These are phyloP conservation scores for Enteromius paludinosus DNA, from an alignment of 2,797 vertebrate genomes.

Conservation along the genomic window DNA sequence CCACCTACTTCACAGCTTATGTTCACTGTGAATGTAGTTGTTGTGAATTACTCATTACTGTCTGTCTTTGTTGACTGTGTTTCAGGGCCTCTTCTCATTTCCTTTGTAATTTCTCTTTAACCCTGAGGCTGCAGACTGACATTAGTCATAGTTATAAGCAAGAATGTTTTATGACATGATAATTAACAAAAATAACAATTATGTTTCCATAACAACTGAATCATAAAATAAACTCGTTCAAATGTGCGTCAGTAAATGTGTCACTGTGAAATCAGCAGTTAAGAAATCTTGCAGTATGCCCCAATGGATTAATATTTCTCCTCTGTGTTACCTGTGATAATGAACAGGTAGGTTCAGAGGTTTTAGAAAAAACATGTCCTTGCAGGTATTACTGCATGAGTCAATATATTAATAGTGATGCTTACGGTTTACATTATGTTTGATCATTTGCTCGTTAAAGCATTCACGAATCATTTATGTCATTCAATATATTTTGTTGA, in stretches of 20 bases:
- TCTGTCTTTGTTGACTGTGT: not conserved
- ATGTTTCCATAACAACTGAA: conserved; percentile 27
- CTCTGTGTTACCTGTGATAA: conserved; percentile 10
- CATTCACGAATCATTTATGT: too few relatives aligned
- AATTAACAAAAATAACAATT: conserved; percentile 6
- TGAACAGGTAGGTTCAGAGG: not conserved
- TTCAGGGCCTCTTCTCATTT: not conserved
- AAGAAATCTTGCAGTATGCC: not conserved
- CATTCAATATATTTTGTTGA: not conserved
- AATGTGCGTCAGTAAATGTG: not conserved
- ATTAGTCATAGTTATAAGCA: conserved; percentile 28
- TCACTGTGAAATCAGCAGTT: not conserved
- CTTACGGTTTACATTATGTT: not conserved
- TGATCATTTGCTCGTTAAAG: conserved; percentile 9
- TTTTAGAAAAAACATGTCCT: not conserved
- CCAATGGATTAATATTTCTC: not conserved
- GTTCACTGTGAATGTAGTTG: not conserved
- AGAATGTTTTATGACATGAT: conserved; percentile 6
- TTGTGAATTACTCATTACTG: not conserved
- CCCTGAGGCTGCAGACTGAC: conserved; percentile 10
- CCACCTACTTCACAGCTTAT: not conserved
- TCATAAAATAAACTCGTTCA: not conserved
- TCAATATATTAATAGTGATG: not conserved
- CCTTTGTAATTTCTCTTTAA: not conserved
- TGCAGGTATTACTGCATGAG: not conserved